Base-by-base conservation (phyloP, 2,888 invertebrate species). In the Coronaproctus castanopsis region DNA sequence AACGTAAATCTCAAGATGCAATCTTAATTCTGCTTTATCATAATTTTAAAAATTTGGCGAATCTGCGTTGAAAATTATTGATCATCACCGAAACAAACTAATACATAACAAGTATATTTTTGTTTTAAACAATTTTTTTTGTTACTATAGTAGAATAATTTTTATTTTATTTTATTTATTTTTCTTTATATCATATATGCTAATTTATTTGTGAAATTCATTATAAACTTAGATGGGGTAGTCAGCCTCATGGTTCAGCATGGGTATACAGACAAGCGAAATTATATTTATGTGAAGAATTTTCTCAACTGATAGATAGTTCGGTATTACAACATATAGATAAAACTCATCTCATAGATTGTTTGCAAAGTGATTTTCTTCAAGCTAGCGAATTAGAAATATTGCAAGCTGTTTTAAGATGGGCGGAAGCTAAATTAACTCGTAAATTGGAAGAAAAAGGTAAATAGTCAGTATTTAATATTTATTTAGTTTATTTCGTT, bases 221-320 rank as follows among this genome's bases (percentile, higher is more conserved):
- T n/a, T n/a, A n/a, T n/a, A n/a, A n/a, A n/a, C n/a, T n/a, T n/a
- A 71, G 75, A 55, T 97, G 96, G 97, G 83, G 89, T 20, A 78
- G 81, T 66, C 87, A 88, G 70, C 82, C 91, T 0, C 88, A 95
- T 71, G 95, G 95, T 58, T 89, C 89, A 18, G 82, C 83, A 50
- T 96, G 92, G 92, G 67, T 68, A 65, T 73, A 75, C 67, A 78
- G 86, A 14, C 89, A 90, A 72, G 91, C 92, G 57, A 79, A 89
- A 71, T 89, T 92, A 69, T 93, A 85, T 74, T 78, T 96, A 53
- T 79, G 88, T 51, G 95, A 96, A 74, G 95, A 96, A 74, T 95
- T 93, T 74, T 80, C 86, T 57, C 75, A 81, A 2, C 80, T 90
- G 24, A 78, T 84, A 66, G 78, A 83, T 61, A 82, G 84, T 2